These are phyloP conservation scores for Falco rusticolus DNA, from an alignment of 2,797 vertebrate genomes.

Conservation along the genomic window DNA sequence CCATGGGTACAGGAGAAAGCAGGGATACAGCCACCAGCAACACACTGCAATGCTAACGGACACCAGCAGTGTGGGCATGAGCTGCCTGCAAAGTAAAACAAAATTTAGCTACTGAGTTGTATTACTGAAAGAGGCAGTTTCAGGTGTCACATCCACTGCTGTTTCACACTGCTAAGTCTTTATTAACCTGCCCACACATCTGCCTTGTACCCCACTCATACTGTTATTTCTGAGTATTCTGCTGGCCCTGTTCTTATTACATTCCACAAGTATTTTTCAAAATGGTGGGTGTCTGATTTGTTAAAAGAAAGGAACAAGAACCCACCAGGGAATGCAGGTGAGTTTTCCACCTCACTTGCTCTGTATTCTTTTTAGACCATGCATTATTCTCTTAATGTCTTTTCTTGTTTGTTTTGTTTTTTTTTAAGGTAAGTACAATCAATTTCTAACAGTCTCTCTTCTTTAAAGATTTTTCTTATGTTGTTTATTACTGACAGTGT, in stretches of 20 bases:
- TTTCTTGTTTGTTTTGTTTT: background rate
- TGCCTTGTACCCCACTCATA: background rate
- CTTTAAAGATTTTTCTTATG: background rate
- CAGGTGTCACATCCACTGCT: background rate
- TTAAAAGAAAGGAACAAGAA: background rate
- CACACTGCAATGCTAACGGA: background rate
- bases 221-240: background rate
- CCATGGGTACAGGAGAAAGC: background rate
- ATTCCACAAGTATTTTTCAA: background rate
- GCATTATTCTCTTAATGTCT: background rate
- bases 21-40: background rate
- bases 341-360: background rate
- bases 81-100: background rate
- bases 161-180: background rate
- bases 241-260: background rate
- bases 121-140: background rate
- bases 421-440: background rate
- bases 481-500: background rate
- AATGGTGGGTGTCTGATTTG: background rate
- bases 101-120: background rate
- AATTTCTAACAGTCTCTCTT: background rate
- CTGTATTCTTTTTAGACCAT: background rate
- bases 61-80: background rate
- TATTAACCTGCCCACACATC: background rate
- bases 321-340: background rate